A percentile compares a stretch with the other conserved stretches of the same genome.
Evolutionary conservation across 1,140 invertebrate species (phyloP).

Genomic region (Ceratina calcarata): DNA sequence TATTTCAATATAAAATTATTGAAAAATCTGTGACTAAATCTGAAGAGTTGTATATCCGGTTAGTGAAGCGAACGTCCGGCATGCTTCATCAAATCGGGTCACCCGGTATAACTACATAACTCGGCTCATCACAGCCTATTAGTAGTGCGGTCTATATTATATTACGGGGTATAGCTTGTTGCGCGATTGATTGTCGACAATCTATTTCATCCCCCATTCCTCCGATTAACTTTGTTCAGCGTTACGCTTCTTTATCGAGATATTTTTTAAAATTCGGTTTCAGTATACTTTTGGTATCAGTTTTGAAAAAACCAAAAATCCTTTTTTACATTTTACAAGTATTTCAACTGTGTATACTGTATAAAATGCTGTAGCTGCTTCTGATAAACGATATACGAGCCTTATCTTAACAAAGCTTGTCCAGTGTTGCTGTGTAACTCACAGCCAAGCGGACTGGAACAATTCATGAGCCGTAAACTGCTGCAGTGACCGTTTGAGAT

Average conservation of each 20-base stretch:
- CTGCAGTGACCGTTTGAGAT: background rate
- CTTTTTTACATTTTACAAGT: no score
- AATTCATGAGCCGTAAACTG: slow-evolving; percentile 16
- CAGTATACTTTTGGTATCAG: no score
- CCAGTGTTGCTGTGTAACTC: no score
- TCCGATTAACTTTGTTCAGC: background rate
- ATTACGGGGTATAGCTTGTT: slow-evolving; percentile 16
- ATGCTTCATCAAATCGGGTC: slow-evolving; percentile 33
- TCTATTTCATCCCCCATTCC: slow-evolving; percentile 23
- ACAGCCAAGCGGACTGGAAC: slow-evolving; percentile 9
- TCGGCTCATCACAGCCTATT: slow-evolving; percentile 34
- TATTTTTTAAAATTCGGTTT: background rate
- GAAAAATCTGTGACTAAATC: background rate
- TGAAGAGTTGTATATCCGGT: slow-evolving; percentile 28
- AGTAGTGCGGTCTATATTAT: slow-evolving; percentile 31
- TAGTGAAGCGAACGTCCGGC: background rate
- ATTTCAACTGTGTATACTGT: no score
- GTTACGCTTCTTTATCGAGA: background rate
- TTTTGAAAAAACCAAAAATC: no score
- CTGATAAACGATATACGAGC: background rate
- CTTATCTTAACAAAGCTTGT: background rate
- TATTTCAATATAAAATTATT: no score
- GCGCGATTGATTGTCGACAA: slow-evolving; percentile 29
- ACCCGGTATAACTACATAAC: slow-evolving; percentile 38
- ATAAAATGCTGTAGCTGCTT: background rate